Evolutionary conservation across 2,888 invertebrate genomes (phyloP).

Genomic region (Polyommatus icarus): DNA sequence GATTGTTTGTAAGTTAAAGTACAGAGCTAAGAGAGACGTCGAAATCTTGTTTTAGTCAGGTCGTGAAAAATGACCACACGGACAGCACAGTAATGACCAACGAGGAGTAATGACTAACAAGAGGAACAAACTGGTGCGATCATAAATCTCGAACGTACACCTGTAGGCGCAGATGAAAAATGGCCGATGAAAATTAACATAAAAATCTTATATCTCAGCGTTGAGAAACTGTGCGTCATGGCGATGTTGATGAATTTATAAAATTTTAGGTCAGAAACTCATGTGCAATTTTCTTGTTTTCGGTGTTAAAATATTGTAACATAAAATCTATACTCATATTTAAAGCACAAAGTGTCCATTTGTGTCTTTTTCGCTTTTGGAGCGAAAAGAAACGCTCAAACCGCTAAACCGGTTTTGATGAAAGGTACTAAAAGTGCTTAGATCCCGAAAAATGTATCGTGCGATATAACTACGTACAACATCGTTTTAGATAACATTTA

Average conservation of each 20-base stretch:
- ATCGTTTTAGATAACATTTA: not conserved
- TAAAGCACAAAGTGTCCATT: not conserved
- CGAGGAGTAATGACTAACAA: constrained; percentile 29
- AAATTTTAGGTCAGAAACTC: not conserved
- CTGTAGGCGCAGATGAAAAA: constrained; percentile 16
- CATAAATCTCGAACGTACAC: constrained; percentile 8
- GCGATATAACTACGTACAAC: not conserved
- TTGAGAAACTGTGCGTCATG: constrained; percentile 11
- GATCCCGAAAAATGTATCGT: not conserved
- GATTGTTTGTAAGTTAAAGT: constrained; percentile 17
- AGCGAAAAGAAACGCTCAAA: too few species aligned
- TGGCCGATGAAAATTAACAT: not conserved
- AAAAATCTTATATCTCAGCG: not conserved
- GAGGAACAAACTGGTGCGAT: not conserved
- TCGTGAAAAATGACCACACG: constrained; percentile 40
- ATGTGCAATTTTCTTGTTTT: not conserved
- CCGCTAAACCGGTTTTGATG: too few species aligned
- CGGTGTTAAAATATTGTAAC: not conserved
- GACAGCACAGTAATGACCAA: constrained; percentile 38
- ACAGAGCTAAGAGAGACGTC: constrained; percentile 33
- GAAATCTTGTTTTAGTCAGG: constrained; percentile 36
- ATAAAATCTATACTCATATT: not conserved
- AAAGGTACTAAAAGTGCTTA: not conserved
- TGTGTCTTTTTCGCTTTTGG: too few species aligned
- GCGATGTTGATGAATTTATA: not conserved